A percentile compares a stretch with the other conserved stretches of the same genome.
These are phyloP conservation scores for Meandrusa payeni DNA, from an alignment of 2,888 invertebrate species.

Conservation along the genomic window DNA sequence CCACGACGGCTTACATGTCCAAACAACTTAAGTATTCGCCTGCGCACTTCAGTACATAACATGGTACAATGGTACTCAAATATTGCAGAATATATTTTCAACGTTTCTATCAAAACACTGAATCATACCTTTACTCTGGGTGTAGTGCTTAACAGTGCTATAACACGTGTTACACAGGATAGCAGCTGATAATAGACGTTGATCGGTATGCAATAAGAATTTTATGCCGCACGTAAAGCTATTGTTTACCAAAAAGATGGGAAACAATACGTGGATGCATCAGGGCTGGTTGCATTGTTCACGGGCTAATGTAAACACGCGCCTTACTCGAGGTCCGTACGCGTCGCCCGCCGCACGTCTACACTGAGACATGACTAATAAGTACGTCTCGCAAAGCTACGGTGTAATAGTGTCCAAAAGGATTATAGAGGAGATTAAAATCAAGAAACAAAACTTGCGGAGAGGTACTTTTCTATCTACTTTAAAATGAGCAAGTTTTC, in stretches of 20 bases:
- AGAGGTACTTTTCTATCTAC: constrained; percentile 48
- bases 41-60: too few species aligned
- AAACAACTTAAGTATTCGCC: too few species aligned
- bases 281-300: constrained; percentile 17
- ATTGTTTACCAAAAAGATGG: constrained; percentile 18
- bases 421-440: constrained; percentile 50
- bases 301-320: constrained; percentile 9
- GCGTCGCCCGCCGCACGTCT: not conserved
- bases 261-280: constrained; percentile 12
- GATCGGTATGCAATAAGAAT: constrained; percentile 14
- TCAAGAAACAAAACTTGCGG: constrained; percentile 46
- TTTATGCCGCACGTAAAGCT: constrained; percentile 1
- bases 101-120: too few species aligned
- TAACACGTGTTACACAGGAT: not conserved
- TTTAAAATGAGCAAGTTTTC: too few species aligned
- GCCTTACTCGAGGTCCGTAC: constrained; percentile 21
- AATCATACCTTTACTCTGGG: too few species aligned
- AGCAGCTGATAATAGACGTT: not conserved
- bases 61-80: too few species aligned
- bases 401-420: constrained; percentile 37
- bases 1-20: too few species aligned
- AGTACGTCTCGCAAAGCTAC: constrained; percentile 33
- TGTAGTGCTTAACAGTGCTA: too few species aligned
- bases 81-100: too few species aligned
- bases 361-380: constrained; percentile 35